Conservation (phyloP, 2,888 invertebrate species). For the Anarsia innoxiella region DNA sequence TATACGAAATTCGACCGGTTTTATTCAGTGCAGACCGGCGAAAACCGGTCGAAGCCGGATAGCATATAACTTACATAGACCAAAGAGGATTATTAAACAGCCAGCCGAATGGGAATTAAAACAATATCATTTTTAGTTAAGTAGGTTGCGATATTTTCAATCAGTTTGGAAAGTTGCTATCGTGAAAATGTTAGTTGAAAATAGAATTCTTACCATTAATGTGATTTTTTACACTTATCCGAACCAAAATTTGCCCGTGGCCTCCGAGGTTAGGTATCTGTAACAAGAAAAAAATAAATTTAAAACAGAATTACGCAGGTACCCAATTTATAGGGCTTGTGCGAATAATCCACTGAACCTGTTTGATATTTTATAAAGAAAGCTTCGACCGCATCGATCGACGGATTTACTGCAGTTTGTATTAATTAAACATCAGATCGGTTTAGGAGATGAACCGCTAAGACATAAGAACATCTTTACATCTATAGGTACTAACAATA, state of each 20-base stretch:
- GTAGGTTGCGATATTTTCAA: too few species aligned
- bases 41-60: slow-evolving; percentile 24
- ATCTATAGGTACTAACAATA: too few species aligned
- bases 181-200: slow-evolving; percentile 7
- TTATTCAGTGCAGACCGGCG: slow-evolving; percentile 34
- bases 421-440: too few species aligned
- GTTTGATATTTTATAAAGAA: too few species aligned
- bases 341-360: too few species aligned
- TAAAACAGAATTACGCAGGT: neutral
- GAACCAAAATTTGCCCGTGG: slow-evolving; percentile 60
- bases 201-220: slow-evolving; percentile 59
- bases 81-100: slow-evolving; percentile 7
- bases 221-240: slow-evolving; percentile 63
- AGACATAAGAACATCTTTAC: too few species aligned
- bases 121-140: too few species aligned
- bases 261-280: slow-evolving; percentile 54
- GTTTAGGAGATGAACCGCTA: too few species aligned
- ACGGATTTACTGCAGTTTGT: too few species aligned
- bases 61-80: slow-evolving; percentile 1
- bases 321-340: too few species aligned
- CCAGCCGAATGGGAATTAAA: slow-evolving; percentile 3
- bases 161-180: slow-evolving; percentile 40
- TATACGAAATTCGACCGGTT: slow-evolving; percentile 43
- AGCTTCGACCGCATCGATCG: too few species aligned
- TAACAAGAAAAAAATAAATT: slow-evolving; percentile 26